These are phyloP conservation scores for Orthonyx spaldingii DNA, from an alignment of 2,113 vertebrate genomes.

Conservation along the genomic window DNA sequence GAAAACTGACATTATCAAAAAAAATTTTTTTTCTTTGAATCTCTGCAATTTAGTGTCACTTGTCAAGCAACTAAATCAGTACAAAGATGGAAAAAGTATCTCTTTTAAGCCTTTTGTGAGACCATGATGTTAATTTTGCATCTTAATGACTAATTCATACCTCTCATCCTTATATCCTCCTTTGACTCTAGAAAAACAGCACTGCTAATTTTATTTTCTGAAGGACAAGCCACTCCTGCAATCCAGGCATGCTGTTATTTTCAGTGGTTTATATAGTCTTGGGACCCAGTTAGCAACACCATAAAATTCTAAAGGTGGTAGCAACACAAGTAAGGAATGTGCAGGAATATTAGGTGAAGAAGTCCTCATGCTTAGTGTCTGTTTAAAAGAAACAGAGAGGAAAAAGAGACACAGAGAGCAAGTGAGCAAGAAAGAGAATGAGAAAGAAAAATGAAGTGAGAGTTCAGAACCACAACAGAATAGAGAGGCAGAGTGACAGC, in stretches of 20 bases:
- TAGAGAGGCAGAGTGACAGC: not conserved
- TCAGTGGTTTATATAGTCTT: not conserved
- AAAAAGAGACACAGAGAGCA: not conserved
- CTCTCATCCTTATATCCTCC: not conserved
- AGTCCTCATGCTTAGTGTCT: not conserved
- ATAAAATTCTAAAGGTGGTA: not conserved
- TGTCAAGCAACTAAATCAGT: too few species aligned
- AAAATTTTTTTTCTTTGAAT: too few species aligned
- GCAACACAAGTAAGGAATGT: not conserved
- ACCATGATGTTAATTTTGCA: not conserved
- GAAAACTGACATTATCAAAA: too few species aligned
- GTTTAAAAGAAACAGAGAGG: not conserved
- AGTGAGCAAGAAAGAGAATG: not conserved
- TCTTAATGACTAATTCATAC: not conserved
- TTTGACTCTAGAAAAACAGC: not conserved
- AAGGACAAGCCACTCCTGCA: not conserved
- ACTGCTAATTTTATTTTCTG: not conserved
- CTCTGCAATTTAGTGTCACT: too few species aligned
- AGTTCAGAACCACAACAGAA: rapidly evolving
- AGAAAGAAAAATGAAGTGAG: not conserved
- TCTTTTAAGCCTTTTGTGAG: not conserved
- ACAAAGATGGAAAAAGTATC: not conserved
- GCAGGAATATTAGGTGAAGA: not conserved
- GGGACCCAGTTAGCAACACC: not conserved
- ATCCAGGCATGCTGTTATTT: not conserved